phyloP scores from a whole-genome alignment of 2,888 invertebrate genomes.

The Kuschelorhynchus macadamiae region DNA sequence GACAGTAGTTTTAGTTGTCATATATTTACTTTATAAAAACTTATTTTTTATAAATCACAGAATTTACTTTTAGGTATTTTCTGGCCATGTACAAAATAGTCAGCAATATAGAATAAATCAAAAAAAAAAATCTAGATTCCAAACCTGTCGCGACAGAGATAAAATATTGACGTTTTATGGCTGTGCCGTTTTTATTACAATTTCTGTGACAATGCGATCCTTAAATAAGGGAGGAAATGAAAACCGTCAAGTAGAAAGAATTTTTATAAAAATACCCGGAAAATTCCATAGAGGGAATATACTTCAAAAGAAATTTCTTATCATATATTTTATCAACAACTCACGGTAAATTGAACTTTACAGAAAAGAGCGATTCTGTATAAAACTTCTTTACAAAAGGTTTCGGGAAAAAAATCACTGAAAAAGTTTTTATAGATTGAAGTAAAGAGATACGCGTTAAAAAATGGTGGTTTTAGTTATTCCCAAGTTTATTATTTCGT shows the following conservation, averaged over 20 bases:
- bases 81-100: too few relatives aligned
- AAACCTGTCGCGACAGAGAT: constrained; percentile 2
- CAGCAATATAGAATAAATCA: too few relatives aligned
- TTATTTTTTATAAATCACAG: too few relatives aligned
- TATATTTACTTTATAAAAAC: too few relatives aligned
- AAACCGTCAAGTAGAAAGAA: constrained; percentile 28
- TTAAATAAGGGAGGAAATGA: constrained; percentile 23
- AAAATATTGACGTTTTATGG: constrained; percentile 30
- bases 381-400: neutral
- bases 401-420: neutral
- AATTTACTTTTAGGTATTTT: too few relatives aligned
- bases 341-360: constrained; percentile 8
- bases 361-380: neutral
- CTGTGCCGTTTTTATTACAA: constrained; percentile 29
- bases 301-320: constrained; percentile 18
- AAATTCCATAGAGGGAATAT: constrained; percentile 19
- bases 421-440: constrained; percentile 17
- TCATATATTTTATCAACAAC: constrained; percentile 5
- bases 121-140: constrained; percentile 25
- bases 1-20: too few relatives aligned
- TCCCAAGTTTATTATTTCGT: too few relatives aligned
- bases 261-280: constrained; percentile 34
- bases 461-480: too few relatives aligned
- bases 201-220: constrained; percentile 19
- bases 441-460: too few relatives aligned